A percentile compares a stretch with the other conserved stretches of the same genome.
These are phyloP conservation scores for Bovichtus variegatus DNA, from an alignment of 2,797 vertebrate genomes.

Conservation along the genomic window DNA sequence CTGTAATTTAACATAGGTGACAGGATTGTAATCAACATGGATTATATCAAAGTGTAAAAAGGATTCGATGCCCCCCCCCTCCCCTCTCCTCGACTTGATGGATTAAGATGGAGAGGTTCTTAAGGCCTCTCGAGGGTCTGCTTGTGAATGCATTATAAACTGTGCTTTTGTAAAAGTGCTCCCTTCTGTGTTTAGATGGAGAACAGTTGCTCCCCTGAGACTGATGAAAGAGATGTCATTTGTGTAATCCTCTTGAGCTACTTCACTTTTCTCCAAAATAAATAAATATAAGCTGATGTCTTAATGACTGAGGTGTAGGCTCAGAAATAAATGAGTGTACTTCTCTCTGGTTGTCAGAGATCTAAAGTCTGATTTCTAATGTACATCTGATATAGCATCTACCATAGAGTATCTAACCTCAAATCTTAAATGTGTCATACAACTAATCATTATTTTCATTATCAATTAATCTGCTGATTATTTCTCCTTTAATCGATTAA, in stretches of 20 bases:
- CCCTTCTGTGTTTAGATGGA: conserved; percentile 56
- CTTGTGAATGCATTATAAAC: conserved; percentile 65
- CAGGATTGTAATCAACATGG: conserved; percentile 68
- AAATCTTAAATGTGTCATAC: neutral
- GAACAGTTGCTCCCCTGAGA: conserved; percentile 72
- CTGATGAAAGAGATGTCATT: conserved; percentile 67
- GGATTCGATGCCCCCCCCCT: conserved; percentile 65
- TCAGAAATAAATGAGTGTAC: neutral
- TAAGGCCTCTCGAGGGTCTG: conserved; percentile 68
- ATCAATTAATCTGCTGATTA: neutral
- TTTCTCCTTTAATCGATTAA: neutral
- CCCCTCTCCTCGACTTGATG: conserved; percentile 38
- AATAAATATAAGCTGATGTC: conserved; percentile 46
- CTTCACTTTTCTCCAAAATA: conserved; percentile 61
- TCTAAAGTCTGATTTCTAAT: neutral
- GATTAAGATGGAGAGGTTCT: conserved; percentile 72
- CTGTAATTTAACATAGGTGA: conserved; percentile 57
- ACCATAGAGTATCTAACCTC: neutral
- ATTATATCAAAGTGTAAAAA: conserved; percentile 73
- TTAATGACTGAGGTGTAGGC: conserved; percentile 25
- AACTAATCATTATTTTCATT: neutral
- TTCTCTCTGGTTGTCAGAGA: conserved; percentile 1
- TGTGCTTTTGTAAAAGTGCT: conserved; percentile 63
- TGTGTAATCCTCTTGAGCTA: conserved; percentile 76
- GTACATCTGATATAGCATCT: neutral